Evolutionary conservation across 35 echinoderm and acorn worm genomes (phyloP).

Genomic region (Acanthaster planci): DNA sequence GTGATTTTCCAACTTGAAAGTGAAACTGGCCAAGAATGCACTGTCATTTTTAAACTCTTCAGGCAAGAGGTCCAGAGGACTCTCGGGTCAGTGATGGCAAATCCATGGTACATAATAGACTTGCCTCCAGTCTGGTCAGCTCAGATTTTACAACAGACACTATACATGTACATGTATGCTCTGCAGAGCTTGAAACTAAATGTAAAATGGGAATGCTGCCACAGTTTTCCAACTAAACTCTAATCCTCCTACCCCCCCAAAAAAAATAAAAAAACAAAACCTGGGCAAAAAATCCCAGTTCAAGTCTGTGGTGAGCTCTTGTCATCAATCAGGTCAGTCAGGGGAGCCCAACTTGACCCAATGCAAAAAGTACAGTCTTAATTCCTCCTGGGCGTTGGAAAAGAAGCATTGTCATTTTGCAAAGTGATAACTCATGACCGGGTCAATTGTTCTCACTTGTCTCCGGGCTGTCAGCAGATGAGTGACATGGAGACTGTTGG

Average conservation of each 20-base stretch:
- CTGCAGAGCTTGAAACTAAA: no score
- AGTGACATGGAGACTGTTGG: constrained; percentile 8
- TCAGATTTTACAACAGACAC: neutral
- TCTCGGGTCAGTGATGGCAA: neutral
- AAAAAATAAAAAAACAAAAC: no score
- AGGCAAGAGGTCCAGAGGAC: neutral
- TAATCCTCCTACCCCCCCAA: no score
- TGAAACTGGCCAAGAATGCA: constrained; percentile 15
- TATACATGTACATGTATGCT: neutral
- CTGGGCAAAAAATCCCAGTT: no score
- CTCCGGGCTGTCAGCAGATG: constrained; percentile 10
- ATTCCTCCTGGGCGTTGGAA: constrained; percentile 25
- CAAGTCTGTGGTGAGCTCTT: no score
- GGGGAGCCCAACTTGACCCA: neutral
- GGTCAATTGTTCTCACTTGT: constrained; percentile 26
- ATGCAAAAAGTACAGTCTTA: constrained; percentile 12
- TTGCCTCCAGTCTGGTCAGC: neutral
- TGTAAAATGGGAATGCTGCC: no score
- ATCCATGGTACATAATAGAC: neutral
- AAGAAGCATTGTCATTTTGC: constrained; percentile 31
- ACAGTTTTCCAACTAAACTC: no score
- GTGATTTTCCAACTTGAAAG: constrained; percentile 26
- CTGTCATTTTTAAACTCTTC: constrained; percentile 19
- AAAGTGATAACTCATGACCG: constrained; percentile 15
- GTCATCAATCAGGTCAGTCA: neutral